Base-by-base conservation (phyloP, 2,888 invertebrate genomes). In the Melipona beecheii region DNA sequence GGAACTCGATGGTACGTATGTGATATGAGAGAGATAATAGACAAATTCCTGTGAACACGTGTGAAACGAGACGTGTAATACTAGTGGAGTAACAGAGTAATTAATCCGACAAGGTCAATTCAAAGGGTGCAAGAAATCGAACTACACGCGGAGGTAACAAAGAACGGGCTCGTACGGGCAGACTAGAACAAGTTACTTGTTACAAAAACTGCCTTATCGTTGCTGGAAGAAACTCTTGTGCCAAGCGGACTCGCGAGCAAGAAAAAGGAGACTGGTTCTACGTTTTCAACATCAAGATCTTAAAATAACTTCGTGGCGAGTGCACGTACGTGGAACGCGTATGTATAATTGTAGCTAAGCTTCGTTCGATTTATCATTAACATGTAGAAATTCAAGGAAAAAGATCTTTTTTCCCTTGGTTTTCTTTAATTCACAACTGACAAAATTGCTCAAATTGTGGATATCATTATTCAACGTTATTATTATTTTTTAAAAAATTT, bases 151-250 rank as follows among this genome's bases (percentile, higher is more conserved):
- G 52, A 65, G 15, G 62, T 36, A 73, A 64, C 64, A 73, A 73
- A 73, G 65, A 52, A 13, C 4, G 24, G 36, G 24, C 24, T 54
- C 21, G 74, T 65, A 74, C 43, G 24, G 36, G 64, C 24, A 21
- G 60, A 72, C 74, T 52, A 52, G 74, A 65, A 65, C 74, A 65
- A 74, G 74, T 74, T 65, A 5, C 36, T 65, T 11, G 65, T 11
- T 60, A 6, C 36, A 70, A 69, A 62, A 70, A 76, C 70, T 68
- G 21, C 50, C 43, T 62, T 70, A 76, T 69, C 76, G 62, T 54
- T 75, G 68, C 43, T 70, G 21, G 76, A 76, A 70, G 76, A 62
- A 58, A 76, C 52, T 56, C 58, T 49, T 73, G 49, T 62, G n/a
- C 62, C 31, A 50, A 52, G 31, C 31, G 24, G 19, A 71, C 58